Conservation (phyloP, 1,140 invertebrate genomes). For the Carposina sasakii region DNA sequence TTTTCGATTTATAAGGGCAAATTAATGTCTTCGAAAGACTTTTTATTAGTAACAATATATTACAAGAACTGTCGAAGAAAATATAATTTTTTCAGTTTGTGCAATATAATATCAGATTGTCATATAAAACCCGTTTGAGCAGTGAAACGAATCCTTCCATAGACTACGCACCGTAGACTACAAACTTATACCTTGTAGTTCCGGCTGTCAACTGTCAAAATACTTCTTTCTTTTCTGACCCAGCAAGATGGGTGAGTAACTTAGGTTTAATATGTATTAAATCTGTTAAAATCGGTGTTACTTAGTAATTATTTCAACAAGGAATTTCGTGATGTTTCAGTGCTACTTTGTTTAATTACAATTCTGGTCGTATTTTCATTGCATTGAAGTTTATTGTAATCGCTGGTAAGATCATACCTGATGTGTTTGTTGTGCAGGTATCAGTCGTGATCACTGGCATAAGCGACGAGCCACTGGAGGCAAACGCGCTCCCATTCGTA, state of each 20-base stretch:
- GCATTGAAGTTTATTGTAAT: constrained; percentile 18
- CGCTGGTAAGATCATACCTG: constrained; percentile 13
- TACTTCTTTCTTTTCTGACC: constrained; percentile 60
- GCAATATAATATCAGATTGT: constrained; percentile 34
- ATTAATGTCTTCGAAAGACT: constrained; percentile 50
- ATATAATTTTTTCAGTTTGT: constrained; percentile 33
- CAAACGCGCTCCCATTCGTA: constrained; percentile 90
- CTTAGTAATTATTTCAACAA: neutral
- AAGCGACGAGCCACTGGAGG: constrained; percentile 97
- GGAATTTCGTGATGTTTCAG: no score
- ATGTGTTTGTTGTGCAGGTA: constrained; percentile 79
- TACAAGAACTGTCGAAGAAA: constrained; percentile 53
- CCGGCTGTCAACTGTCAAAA: constrained; percentile 43
- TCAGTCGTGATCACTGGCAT: constrained; percentile 97
- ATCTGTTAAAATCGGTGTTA: constrained; percentile 36
- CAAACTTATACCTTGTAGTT: constrained; percentile 28
- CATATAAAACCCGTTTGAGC: constrained; percentile 42
- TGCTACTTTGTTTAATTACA: no score
- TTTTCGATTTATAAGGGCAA: constrained; percentile 21
- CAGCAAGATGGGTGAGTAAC: constrained; percentile 66
- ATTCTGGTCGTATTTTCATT: no score
- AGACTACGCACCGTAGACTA: constrained; percentile 39
- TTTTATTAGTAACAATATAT: constrained; percentile 38
- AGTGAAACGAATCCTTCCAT: constrained; percentile 15
- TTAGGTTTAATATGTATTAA: constrained; percentile 16